These are phyloP conservation scores for Dasyornis broadbenti DNA, from an alignment of 2,113 vertebrate genomes.

Conservation along the genomic window DNA sequence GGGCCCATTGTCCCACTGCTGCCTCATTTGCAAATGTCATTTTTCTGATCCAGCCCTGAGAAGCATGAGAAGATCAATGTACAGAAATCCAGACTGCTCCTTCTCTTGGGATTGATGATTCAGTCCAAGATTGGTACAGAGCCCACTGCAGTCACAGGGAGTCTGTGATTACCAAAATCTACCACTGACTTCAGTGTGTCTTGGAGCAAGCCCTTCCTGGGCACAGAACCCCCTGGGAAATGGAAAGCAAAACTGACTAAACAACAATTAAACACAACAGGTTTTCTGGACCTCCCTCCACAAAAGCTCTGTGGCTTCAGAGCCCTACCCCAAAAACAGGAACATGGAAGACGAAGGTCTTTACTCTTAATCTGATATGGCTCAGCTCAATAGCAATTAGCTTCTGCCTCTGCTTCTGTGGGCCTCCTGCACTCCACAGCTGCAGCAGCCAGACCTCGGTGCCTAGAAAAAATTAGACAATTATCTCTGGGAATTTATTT, in stretches of 20 bases:
- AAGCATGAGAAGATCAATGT: not conserved
- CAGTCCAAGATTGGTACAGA: not conserved
- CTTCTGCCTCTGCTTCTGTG: conserved; percentile 55
- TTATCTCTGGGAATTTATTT: conserved; percentile 60
- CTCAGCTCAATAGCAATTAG: conserved; percentile 24
- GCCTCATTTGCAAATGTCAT: not conserved
- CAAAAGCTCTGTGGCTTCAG: not conserved
- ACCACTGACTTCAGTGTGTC: not conserved
- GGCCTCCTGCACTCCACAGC: conserved; percentile 26
- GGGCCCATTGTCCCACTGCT: not conserved
- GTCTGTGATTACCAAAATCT: not conserved
- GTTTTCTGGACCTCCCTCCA: not conserved
- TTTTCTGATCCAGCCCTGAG: not conserved
- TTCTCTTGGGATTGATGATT: not conserved
- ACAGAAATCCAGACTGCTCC: not conserved
- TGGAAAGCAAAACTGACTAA: not conserved
- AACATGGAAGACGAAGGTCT: not conserved
- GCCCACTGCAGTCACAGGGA: not conserved
- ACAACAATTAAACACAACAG: not conserved
- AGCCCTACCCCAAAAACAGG: not conserved
- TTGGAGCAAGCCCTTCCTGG: not conserved
- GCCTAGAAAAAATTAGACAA: conserved; percentile 22
- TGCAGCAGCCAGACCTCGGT: conserved; percentile 33
- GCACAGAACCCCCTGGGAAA: not conserved
- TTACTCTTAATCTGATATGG: not conserved